Evolutionary conservation across 2,113 vertebrate species (phyloP), one percentile per base, ranked within the genome.

Genomic region (Menura novaehollandiae): DNA sequence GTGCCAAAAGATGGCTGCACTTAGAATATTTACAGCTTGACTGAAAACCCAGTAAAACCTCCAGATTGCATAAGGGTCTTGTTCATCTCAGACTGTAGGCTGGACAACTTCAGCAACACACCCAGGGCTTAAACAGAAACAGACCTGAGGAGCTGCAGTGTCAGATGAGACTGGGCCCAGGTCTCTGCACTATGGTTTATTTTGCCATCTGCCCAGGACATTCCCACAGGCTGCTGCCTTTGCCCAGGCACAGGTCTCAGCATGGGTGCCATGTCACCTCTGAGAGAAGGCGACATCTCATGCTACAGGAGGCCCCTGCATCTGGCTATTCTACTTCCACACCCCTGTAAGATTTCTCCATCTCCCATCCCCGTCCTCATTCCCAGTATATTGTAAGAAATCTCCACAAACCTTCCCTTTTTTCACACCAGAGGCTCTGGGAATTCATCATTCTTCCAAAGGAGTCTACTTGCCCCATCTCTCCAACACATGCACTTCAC

Each of bases 241-340:
- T 51, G 62, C 39, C 52, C 35, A 53, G 60, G 15, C 0, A 1
- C 73, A 49, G 46, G 37, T 46, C n/a, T 52, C 46, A 53, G 30
- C 0, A 1, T 9, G 49, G 60, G 56, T 41, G 63, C n/a, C 0
- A 0, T 24, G 26, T 10, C 44, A 55, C 15, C 18, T 16, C 23
- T 27, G 26, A 56, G 15, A 73, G 56, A 39, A 56, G 17, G 43
- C 30, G 12, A 72, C 26, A 5, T 41, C 16, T 62, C 47, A 4
- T 5, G 18, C 72, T 58, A 46, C 60, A 74, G 37, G 26, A 74
- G 43, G 27, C 28, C 15, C 59, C 73, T 35, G 28, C 52, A 75
- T 20, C 26, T 60, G 53, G n/a, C 47, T 46, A 44, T 49, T 74
- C 59, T 16, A 13, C 20, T 44, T 43, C 59, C 39, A 85, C 0